Conservation (phyloP, 2,888 invertebrate genomes). For the Achlya flavicornis region DNA sequence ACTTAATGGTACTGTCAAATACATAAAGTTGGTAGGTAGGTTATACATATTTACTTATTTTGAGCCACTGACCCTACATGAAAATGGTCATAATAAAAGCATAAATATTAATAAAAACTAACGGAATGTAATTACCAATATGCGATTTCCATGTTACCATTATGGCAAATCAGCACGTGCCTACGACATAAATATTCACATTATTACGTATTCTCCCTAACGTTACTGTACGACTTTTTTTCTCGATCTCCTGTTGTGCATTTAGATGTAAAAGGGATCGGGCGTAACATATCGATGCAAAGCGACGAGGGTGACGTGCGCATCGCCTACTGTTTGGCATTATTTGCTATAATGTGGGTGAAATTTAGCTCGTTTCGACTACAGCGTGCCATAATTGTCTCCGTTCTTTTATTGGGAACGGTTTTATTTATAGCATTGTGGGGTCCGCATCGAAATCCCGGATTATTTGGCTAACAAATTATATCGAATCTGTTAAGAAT, state of each 20-base stretch:
- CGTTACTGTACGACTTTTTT: slow-evolving; percentile 62
- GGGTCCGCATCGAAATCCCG: slow-evolving; percentile 72
- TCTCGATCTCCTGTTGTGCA: slow-evolving; percentile 76
- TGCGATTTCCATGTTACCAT: slow-evolving; percentile 76
- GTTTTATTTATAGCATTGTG: slow-evolving; percentile 56
- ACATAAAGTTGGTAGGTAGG: no score
- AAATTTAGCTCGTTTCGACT: slow-evolving; percentile 77
- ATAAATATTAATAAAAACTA: slow-evolving; percentile 46
- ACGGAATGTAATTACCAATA: slow-evolving; percentile 72
- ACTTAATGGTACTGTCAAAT: slow-evolving; percentile 8
- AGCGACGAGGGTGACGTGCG: slow-evolving; percentile 65
- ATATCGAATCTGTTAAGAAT: slow-evolving; percentile 78
- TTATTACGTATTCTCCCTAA: slow-evolving; percentile 71
- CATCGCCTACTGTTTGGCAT: slow-evolving; percentile 78
- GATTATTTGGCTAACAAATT: slow-evolving; percentile 84
- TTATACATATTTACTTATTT: no score
- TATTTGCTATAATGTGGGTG: slow-evolving; percentile 82
- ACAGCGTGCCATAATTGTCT: slow-evolving; percentile 75
- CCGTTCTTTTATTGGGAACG: slow-evolving; percentile 68
- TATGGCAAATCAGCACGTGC: slow-evolving; percentile 78
- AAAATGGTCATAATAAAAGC: slow-evolving; percentile 14
- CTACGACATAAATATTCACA: slow-evolving; percentile 79
- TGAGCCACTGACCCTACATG: no score
- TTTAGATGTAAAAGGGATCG: slow-evolving; percentile 77
- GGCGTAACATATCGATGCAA: slow-evolving; percentile 76